Evolutionary conservation across 2,888 invertebrate genomes (phyloP).

Genomic region (Macropis europaea): DNA sequence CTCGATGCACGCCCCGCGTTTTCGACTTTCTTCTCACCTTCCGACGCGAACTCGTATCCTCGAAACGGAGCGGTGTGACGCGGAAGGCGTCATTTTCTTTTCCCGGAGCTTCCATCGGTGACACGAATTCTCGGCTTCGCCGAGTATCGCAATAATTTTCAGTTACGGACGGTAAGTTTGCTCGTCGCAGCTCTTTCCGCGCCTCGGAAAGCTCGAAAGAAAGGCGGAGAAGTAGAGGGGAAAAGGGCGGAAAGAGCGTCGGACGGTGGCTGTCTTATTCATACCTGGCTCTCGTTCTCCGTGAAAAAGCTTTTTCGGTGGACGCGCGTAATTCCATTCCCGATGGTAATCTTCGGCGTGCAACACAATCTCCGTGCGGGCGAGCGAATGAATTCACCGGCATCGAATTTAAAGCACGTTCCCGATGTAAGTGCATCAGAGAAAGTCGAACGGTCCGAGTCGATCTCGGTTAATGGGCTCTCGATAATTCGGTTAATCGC

Average conservation of each 20-base stretch:
- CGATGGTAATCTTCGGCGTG: conserved; percentile 35
- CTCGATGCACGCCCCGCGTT: conserved; percentile 29
- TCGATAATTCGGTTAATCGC: conserved; percentile 59
- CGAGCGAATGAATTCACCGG: conserved; percentile 22
- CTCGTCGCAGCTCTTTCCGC: conserved; percentile 11
- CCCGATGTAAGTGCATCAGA: conserved; percentile 44
- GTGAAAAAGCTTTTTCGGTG: conserved; percentile 25
- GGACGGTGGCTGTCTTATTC: conserved; percentile 20
- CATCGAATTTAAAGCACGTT: conserved; percentile 45
- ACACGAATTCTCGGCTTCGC: conserved; percentile 49
- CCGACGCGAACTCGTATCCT: conserved; percentile 10
- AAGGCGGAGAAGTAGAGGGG: background rate
- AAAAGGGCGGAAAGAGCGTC: conserved; percentile 3
- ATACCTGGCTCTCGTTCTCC: conserved; percentile 25
- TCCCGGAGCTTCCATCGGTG: no score
- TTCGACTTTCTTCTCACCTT: conserved; percentile 1
- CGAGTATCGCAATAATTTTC: conserved; percentile 68
- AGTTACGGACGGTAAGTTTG: conserved; percentile 32
- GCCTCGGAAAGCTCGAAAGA: background rate
- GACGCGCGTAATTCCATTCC: conserved; percentile 34
- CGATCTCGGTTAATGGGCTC: conserved; percentile 47
- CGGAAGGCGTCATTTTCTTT: no score
- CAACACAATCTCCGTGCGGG: background rate
- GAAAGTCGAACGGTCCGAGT: conserved; percentile 27
- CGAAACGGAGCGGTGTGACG: conserved; percentile 17